Base-by-base conservation (phyloP, 2,113 vertebrate genomes). In the Calidris pygmaea region DNA sequence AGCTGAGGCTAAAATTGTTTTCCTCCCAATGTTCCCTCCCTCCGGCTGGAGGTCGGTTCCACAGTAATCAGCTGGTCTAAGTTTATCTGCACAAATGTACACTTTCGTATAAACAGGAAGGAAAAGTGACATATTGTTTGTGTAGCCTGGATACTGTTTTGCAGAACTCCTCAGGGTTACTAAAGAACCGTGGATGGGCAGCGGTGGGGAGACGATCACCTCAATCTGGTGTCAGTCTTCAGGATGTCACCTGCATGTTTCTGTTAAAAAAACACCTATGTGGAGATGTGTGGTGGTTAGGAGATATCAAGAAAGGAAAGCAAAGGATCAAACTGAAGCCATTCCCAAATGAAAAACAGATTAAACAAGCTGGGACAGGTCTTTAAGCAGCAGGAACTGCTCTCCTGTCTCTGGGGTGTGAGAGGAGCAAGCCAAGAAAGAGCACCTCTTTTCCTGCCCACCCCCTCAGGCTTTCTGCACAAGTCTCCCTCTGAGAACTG, bases 81-180 rank as follows among this genome's bases (percentile, higher is more conserved):
- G 63, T 96, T 95, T 91, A 60, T 93, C 76, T 85, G 45, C 59
- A 37, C 48, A 82, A 93, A 85, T 37, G 45, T 59, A 66, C 66
- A 30, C 67, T 87, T 94, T 84, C 4, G 3, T 70, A 63, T 85
- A 87, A 95, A 93, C 70, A 93, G 96, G 93, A 95, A 91, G 77
- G 63, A 93, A 90, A 92, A 87, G 56, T 85, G 93, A 93, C 73
- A 85, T 6, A 7, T 17, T 4, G 1, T 90, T 85, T 96, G 39
- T 91, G 68, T 70, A 67, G 41, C 63, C 79, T 94, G 83, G 39
- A 29, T 68, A 35, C 63, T 66, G 35, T 65, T 74, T 77, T 89
- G 43, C 68, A 85, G 50, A 59, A 41, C 23, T 45, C 55, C 62
- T 75, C 45, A 75, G 37, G 29, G 58, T n/a, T 43, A 22, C 27